Conservation (phyloP, 2,888 invertebrate genomes). For the Ormyrus labotus region DNA sequence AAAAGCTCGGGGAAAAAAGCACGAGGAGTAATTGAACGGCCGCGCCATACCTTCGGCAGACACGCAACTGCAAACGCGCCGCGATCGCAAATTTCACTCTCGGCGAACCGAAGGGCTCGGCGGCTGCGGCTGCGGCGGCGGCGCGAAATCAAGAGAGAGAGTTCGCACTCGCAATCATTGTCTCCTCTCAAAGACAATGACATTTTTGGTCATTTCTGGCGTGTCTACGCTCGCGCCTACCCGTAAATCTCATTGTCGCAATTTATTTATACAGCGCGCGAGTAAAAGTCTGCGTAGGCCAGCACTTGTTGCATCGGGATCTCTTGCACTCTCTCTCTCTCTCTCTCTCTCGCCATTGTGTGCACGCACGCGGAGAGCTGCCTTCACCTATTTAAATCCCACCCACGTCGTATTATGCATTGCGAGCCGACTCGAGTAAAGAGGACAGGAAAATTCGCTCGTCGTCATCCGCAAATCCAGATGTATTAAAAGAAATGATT, state of each 20-base stretch:
- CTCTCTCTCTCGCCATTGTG: slow-evolving; percentile 64
- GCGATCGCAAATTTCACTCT: no score
- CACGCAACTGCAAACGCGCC: no score
- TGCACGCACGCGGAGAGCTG: slow-evolving; percentile 56
- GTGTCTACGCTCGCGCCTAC: no score
- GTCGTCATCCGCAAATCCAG: no score
- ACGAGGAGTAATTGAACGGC: no score
- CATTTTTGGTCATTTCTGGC: background rate
- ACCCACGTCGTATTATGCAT: slow-evolving; percentile 65
- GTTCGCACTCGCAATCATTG: no score
- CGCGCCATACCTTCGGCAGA: no score
- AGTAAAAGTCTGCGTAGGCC: slow-evolving; percentile 64
- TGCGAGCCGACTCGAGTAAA: background rate
- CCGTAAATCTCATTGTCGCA: slow-evolving; percentile 44
- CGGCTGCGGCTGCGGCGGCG: background rate
- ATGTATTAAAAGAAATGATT: no score
- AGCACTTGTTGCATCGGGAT: slow-evolving; percentile 68
- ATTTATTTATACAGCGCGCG: slow-evolving; percentile 62
- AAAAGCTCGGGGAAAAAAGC: no score
- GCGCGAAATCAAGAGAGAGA: background rate
- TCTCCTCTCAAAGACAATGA: background rate
- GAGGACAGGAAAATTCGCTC: no score
- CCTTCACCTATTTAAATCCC: slow-evolving; percentile 73
- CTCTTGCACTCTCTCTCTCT: slow-evolving; percentile 48
- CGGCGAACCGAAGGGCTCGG: background rate